A percentile compares a stretch with the other conserved stretches of the same genome.
Conservation (phyloP, 1,140 invertebrate genomes). For the Micrasema longulum region DNA sequence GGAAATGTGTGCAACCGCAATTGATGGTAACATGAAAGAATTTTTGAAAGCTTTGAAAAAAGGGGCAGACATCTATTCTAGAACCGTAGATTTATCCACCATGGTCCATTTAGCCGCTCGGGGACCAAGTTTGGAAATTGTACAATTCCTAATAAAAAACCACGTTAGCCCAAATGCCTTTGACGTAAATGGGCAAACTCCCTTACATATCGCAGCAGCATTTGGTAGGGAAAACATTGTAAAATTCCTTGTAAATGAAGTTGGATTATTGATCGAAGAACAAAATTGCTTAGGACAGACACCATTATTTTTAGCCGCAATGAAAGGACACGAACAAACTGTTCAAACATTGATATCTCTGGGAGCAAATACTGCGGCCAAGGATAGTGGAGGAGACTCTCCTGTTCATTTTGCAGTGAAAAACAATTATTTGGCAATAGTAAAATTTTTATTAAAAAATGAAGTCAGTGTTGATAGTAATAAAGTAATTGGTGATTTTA, state of each 20-base stretch:
- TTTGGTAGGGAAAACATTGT: neutral
- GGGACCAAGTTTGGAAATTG: neutral
- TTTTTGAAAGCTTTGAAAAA: neutral
- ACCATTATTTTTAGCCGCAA: neutral
- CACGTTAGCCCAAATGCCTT: neutral
- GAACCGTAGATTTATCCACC: neutral
- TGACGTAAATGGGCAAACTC: neutral
- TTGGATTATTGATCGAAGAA: neutral
- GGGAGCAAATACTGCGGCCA: neutral
- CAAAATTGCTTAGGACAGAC: neutral
- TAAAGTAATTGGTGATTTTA: neutral
- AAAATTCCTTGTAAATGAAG: neutral
- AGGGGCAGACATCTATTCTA: neutral
- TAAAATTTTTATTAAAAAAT: neutral
- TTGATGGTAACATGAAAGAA: neutral
- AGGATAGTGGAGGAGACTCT: neutral
- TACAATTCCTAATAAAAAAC: neutral
- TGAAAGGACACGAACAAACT: neutral
- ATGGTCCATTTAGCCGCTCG: neutral
- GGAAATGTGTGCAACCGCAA: neutral
- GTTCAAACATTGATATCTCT: neutral
- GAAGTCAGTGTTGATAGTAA: neutral
- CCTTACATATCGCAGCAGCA: neutral
- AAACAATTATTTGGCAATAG: neutral
- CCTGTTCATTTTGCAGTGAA: slow-evolving; percentile 4